Base-by-base conservation (phyloP, 1,140 invertebrate species). In the Fopius arisanus region DNA sequence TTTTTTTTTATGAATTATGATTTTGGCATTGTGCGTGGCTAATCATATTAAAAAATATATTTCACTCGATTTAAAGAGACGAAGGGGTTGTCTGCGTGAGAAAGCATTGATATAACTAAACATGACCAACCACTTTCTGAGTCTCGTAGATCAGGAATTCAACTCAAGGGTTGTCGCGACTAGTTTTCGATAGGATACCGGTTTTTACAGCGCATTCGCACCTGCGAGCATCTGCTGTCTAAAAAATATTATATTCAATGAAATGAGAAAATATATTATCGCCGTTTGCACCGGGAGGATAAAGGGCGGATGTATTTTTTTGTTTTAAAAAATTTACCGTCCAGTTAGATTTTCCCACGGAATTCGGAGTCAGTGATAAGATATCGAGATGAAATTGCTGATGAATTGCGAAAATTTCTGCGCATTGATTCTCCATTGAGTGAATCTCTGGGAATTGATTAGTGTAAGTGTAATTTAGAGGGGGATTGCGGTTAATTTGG, bases 71-170 rank as follows among this genome's bases (percentile, higher is more conserved):
- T 59, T 59, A 26, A 59, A 59, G 21, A 23, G 54, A 54, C 19
- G 7, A 28, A 59, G 54, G 23, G 23, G 54, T 59, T 59, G 54
- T 23, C 54, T 26, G 54, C 54, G 54, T 59, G 54, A 59, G 54
- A 59, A 59, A 59, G 21, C 21, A 59, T 51, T 51, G 14, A 51
- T 59, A 59, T 26, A 48, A 19, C 10, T 48, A 48, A 59, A 26
- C 54, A 28, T 59, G 54, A 59, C 10, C 54, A 59, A 59, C 54
- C 54, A 28, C 54, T 59, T 23, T 59, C 54, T 28, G 19, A 3
- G 54, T 59, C 54, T 59, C 23, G 19, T 59, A 59, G 54, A 59
- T 59, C 54, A 59, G 19, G 54, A 59, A 59, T 59, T 59, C 54
- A 59, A 26, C 19, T 12, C 54, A 59, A 26, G 54, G 54, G 54